A percentile compares a stretch with the other conserved stretches of the same genome.
These are phyloP conservation scores for Rhabdomys pumilio DNA, from an alignment of 2,797 vertebrate species.

Conservation along the genomic window DNA sequence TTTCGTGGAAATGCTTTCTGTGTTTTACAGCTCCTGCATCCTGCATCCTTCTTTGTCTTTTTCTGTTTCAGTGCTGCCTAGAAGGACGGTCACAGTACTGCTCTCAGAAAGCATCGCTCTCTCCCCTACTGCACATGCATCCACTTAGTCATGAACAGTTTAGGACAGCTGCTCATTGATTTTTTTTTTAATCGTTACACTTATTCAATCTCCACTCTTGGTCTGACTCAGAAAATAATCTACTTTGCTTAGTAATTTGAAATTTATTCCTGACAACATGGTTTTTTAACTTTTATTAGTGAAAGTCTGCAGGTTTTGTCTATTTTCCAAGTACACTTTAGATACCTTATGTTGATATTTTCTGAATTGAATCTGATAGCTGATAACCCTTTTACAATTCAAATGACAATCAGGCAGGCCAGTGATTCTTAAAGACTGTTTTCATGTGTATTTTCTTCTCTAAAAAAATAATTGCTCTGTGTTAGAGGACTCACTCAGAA, in stretches of 20 bases:
- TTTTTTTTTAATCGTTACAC: constrained; percentile 3
- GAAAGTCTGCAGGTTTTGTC: constrained; percentile 26
- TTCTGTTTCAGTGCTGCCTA: constrained; percentile 29
- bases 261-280: constrained; percentile 47
- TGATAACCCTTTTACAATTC: constrained; percentile 54
- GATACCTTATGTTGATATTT: constrained; percentile 6
- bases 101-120: constrained; percentile 63
- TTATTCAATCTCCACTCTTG: constrained; percentile 54
- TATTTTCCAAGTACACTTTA: constrained; percentile 42
- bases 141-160: constrained; percentile 56
- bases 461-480: constrained; percentile 8
- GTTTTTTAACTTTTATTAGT: background rate
- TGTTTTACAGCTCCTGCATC: constrained; percentile 45
- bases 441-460: constrained; percentile 14
- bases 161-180: constrained; percentile 56
- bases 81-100: background rate
- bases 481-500: background rate
- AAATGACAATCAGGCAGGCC: constrained; percentile 11
- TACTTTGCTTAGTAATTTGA: constrained; percentile 32
- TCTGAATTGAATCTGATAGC: constrained; percentile 4
- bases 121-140: constrained; percentile 24
- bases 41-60: constrained; percentile 58
- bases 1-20: background rate
- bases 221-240: constrained; percentile 53
- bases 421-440: background rate